Base-by-base conservation (phyloP, 2,888 invertebrate genomes). In the Lysandra coridon region DNA sequence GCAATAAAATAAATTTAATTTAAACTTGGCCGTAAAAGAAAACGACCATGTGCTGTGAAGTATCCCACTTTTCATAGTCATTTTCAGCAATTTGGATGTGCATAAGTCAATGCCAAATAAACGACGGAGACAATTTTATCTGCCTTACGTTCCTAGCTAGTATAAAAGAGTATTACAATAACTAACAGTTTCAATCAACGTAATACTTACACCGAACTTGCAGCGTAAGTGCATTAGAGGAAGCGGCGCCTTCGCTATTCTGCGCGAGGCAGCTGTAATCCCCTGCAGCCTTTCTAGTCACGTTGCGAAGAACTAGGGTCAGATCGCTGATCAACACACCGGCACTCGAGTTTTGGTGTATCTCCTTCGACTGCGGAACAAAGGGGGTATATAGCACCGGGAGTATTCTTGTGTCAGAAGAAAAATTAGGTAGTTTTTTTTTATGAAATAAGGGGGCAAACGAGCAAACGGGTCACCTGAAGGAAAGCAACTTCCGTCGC, bases 271-370 rank as follows among this genome's bases (percentile, higher is more conserved):
- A 98, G 85, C 97, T 98, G 92, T 98, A 98, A 86, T 97, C 96
- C 1, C 98, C 98, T 0, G 97, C 96, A 78, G 97, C 95, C 60
- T 96, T 95, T 80, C 97, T 95, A 82, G 96, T 96, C 82, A 98
- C 98, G 83, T 96, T 97, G 92, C 98, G 98, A 84, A 98, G 95
- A n/a, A 98, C 98, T 81, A 98, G 93, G 87, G 97, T 98, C 91
- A 98, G 98, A 92, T 98, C 98, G 89, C 97, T 98, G 80, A 98
- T 96, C 83, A 98, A 97, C 80, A 98, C 96, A 69, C 98, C 98
- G 6, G 96, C 96, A 80, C 96, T 96, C 2, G 96, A 95, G 88
- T 98, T 98, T 91, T 98, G 97, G 86, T 96, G 96, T 86, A 98
- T 95, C 85, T 96, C 96, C 86, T 96, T 96, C 44, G 96, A 96